These are phyloP conservation scores for Aporophyla lueneburgensis DNA, from an alignment of 2,888 invertebrate genomes.

Conservation along the genomic window DNA sequence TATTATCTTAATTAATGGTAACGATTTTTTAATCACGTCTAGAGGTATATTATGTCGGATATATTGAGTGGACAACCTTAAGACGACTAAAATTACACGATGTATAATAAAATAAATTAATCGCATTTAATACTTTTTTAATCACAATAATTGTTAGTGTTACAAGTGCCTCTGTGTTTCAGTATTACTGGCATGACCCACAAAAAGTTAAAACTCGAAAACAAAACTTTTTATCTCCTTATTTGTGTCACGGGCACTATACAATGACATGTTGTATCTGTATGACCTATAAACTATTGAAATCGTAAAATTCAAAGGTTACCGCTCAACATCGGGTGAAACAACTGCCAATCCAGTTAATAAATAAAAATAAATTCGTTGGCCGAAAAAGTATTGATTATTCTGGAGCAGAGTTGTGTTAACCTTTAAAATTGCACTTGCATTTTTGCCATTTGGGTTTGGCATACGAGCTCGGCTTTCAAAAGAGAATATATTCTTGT, in stretches of 20 bases:
- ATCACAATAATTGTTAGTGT: not conserved
- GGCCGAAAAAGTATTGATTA: not conserved
- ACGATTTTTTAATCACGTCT: too few relatives aligned
- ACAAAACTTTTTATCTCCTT: not conserved
- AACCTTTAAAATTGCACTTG: too few relatives aligned
- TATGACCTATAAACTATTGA: conserved; percentile 10
- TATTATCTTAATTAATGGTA: too few relatives aligned
- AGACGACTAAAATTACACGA: too few relatives aligned
- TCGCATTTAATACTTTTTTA: not conserved
- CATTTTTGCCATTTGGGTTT: too few relatives aligned
- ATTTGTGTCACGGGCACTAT: conserved; percentile 18
- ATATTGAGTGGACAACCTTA: too few relatives aligned
- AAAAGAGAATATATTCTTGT: too few relatives aligned
- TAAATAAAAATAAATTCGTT: not conserved
- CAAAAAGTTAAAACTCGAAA: not conserved
- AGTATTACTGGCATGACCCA: not conserved
- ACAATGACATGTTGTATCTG: not conserved
- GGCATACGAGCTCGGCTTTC: too few relatives aligned
- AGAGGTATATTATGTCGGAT: too few relatives aligned
- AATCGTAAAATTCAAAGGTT: conserved; percentile 12
- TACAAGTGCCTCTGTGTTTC: not conserved
- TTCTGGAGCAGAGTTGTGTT: not conserved
- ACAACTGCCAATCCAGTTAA: not conserved
- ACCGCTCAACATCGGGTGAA: not conserved
- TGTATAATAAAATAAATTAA: not conserved